A percentile compares a stretch with the other conserved stretches of the same genome.
These are phyloP conservation scores for Siniperca chuatsi DNA, from an alignment of 2,113 vertebrate genomes.

Conservation along the genomic window DNA sequence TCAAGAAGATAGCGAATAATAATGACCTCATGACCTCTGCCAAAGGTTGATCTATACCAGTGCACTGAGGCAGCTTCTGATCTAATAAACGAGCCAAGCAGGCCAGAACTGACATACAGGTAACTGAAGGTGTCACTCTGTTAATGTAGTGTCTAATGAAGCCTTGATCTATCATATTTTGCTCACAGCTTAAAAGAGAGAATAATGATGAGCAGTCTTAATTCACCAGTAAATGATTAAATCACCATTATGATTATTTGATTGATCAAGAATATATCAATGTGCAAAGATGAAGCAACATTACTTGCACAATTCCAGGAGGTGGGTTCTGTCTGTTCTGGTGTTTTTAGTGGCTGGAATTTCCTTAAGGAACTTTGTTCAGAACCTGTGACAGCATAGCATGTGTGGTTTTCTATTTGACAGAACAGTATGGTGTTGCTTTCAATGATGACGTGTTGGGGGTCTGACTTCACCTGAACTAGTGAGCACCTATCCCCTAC, in stretches of 20 bases:
- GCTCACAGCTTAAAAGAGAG: neutral
- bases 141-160: neutral
- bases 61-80: constrained; percentile 5
- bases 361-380: neutral
- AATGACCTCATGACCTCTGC: constrained; percentile 47
- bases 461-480: neutral
- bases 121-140: constrained; percentile 3
- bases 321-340: too few relatives aligned
- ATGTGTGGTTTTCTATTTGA: neutral
- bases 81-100: constrained; percentile 1
- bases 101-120: constrained; percentile 1
- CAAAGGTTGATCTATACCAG: constrained; percentile 23
- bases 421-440: neutral
- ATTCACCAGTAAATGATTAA: neutral
- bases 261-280: neutral
- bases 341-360: neutral
- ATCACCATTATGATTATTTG: neutral
- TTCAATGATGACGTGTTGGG: neutral
- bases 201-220: neutral
- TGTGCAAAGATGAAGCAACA: neutral
- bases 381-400: neutral
- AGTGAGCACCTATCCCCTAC: neutral
- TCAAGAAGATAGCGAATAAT: constrained; percentile 36
- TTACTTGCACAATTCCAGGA: neutral
- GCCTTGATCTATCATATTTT: constrained; percentile 4